Percentiles rank a stretch among this genome's conserved stretches.
Conservation (phyloP, 2,797 vertebrate species). For the Neosilurus mollespiculum region DNA sequence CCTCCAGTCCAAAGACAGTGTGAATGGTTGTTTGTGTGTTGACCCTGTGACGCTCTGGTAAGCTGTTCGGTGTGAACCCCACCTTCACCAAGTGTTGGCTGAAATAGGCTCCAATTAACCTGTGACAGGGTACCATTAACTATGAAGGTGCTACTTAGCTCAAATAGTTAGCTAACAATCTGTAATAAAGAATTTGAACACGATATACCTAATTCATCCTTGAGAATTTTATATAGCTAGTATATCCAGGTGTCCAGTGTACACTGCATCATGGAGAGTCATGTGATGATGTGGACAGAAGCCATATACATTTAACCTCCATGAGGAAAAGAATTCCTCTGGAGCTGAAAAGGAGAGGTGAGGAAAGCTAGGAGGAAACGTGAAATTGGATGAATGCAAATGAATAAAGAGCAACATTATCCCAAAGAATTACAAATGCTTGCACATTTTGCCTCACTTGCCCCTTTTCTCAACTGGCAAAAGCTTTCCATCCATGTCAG, state of each 20-base stretch:
- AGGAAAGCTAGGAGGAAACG: neutral
- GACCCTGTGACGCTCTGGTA: no score
- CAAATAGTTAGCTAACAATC: no score
- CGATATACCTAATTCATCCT: no score
- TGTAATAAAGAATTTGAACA: no score
- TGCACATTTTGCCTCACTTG: neutral
- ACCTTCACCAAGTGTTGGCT: no score
- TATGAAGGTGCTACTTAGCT: no score
- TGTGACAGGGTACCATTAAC: no score
- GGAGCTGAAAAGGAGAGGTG: neutral
- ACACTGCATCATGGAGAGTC: constrained; percentile 8
- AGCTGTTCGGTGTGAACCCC: no score
- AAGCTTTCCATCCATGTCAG: neutral
- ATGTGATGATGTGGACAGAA: neutral
- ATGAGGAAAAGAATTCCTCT: neutral
- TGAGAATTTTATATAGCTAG: constrained; percentile 13
- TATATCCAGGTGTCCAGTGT: constrained; percentile 9
- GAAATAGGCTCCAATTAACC: no score
- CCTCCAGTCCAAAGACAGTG: no score
- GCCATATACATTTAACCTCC: constrained; percentile 18
- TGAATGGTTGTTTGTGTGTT: no score
- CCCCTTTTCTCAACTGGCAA: constrained; percentile 2
- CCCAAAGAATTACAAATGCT: constrained; percentile 17
- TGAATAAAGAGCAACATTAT: constrained; percentile 29
- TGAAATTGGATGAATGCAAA: neutral